Evolutionary conservation across 2,888 invertebrate genomes (phyloP), one percentile per base, ranked within the genome.

Genomic region (Heliconius ethilla): DNA sequence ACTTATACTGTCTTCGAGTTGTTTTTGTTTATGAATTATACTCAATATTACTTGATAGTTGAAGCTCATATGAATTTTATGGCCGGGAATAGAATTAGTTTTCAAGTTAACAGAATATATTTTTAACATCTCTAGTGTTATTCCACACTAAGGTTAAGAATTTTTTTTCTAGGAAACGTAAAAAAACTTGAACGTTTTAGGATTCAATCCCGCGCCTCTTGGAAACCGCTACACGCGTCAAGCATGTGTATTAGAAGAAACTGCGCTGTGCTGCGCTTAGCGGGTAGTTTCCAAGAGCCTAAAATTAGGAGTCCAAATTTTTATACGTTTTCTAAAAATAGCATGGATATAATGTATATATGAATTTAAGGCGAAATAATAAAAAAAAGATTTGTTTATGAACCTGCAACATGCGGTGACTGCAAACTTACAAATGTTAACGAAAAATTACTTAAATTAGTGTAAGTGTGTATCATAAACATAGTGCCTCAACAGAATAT

Each of bases 401-500:
- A 73, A 62, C 37, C 37, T 73, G 55, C 73, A 37, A 37, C 37
- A 9, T 70, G 27, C 25, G 70, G 73, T 73, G 62, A 33, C n/a
- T 62, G 33, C 72, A 37, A 25, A 81, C 67, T 74, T 78, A 75
- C 75, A 79, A 80, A 78, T 73, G 74, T 79, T 76, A 78, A 77
- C 70, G 77, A 78, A 55, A 75, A 70, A 80, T 80, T 81, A 76
- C 74, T 77, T 80, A 72, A 79, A 78, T 55, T 82, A 82, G 78
- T 75, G 70, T 80, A 83, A 81, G 74, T 62, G 75, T 81, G 82
- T 81, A 81, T 82, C 80, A 80, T 75, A 79, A 82, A 82, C 80
- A 78, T 82, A 81, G 85, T 85, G 85, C 85, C 85, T 85, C 83
- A 83, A 85, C 76, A 83, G 78, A 83, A 83, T 84, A 83, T 81